A percentile compares a stretch with the other conserved stretches of the same genome.
Conservation (phyloP, 2,888 invertebrate genomes). For the Allophyes oxyacanthae region DNA sequence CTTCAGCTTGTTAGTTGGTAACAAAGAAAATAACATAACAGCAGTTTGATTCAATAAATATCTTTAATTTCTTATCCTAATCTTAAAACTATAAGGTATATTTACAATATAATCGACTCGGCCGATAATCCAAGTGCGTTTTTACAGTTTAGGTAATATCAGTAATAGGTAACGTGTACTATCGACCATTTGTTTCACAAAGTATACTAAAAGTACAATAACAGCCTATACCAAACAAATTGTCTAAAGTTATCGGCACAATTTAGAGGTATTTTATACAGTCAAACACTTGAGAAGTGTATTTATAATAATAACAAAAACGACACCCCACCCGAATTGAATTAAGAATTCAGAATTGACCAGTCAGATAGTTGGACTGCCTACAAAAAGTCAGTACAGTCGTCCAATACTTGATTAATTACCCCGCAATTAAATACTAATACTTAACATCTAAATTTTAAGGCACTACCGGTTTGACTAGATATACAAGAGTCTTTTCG, state of each 20-base stretch:
- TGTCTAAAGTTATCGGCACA: slow-evolving; percentile 28
- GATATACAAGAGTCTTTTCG: slow-evolving; percentile 86
- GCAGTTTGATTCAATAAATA: slow-evolving; percentile 78
- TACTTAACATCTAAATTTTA: slow-evolving; percentile 66
- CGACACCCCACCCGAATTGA: background rate
- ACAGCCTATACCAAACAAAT: slow-evolving; percentile 47
- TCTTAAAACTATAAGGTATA: slow-evolving; percentile 64
- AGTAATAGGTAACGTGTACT: slow-evolving; percentile 71
- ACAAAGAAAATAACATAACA: slow-evolving; percentile 45
- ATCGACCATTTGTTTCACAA: slow-evolving; percentile 45
- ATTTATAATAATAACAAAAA: slow-evolving; percentile 13
- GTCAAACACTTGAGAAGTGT: slow-evolving; percentile 42
- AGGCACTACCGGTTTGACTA: slow-evolving; percentile 87
- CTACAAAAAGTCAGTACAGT: slow-evolving; percentile 22
- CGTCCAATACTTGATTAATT: slow-evolving; percentile 35
- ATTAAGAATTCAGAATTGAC: background rate
- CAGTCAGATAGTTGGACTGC: slow-evolving; percentile 13
- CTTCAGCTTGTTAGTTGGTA: slow-evolving; percentile 38
- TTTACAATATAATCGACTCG: slow-evolving; percentile 71
- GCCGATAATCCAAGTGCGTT: slow-evolving; percentile 64
- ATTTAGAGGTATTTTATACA: slow-evolving; percentile 50
- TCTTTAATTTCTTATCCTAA: slow-evolving; percentile 73
- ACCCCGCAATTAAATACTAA: slow-evolving; percentile 47
- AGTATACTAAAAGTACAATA: slow-evolving; percentile 39
- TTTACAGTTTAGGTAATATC: slow-evolving; percentile 68